Base-by-base conservation (phyloP, 2,888 invertebrate species). In the Melipona beecheii region DNA sequence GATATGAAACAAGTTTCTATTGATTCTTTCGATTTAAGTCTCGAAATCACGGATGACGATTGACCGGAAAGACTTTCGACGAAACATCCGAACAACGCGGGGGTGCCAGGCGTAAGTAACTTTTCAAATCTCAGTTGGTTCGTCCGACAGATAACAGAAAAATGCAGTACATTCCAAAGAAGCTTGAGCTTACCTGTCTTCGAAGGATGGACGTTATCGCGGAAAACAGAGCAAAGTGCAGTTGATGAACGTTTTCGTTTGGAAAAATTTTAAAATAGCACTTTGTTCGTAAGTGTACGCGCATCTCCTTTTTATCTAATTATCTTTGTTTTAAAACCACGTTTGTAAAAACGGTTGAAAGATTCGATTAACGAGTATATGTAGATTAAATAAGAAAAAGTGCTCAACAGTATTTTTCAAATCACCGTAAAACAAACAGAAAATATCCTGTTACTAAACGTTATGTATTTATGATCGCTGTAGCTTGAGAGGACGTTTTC, bases 361-460 rank as follows among this genome's bases (percentile, higher is more conserved):
- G 17, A 31, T n/a, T n/a, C 27, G 60, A 13, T 54, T 24, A n/a
- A 27, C 17, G 17, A 0, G 9, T 60, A 62, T 9, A 9, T 43
- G n/a, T 11, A 17, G 27, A 21, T 49, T 31, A 43, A n/a, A 36
- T n/a, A 21, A 60, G 9, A 2, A 19, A 54, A 54, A 27, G 56
- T 52, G 52, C 62, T 54, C 15, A 2, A 24, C 31, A 6, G 13
- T 4, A 31, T 13, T 70, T 43, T 43, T 69, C 49, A 77, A 83
- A 82, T 83, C 58, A 73, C 15, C 64, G 60, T 62, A 43, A 81
- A 84, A 75, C 69, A 73, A 72, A 75, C 68, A 89, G 92, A 91
- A 92, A 91, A 86, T 92, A 92, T 91, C 88, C 89, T 87, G 87
- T 92, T 91, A 90, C 91, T 78, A 76, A 78, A 75, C 81, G 86